Evolutionary conservation across 1,140 invertebrate genomes (phyloP), one percentile per base, ranked within the genome.

Genomic region (Hesperophylax magnus): DNA sequence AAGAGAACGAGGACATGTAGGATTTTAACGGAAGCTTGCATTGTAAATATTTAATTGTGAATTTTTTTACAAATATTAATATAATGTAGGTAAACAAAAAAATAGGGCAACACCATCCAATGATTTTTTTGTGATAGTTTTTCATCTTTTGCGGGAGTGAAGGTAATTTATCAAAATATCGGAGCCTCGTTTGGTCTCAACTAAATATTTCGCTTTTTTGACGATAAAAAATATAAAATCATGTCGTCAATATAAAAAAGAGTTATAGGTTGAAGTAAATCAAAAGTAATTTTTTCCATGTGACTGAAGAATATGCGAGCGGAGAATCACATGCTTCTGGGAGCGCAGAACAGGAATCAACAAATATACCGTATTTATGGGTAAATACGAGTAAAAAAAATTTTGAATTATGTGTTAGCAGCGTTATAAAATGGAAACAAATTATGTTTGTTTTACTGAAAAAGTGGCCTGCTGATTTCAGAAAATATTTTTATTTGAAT

Each of bases 271-370:
- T 77, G 58, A 78, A 74, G 80, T 81, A 81, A 81, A 81, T 81
- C 80, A 81, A 81, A 81, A 81, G 80, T 71, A 77, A 79, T 72
- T 82, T 82, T 82, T 82, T 82, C 81, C 81, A 82, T 72, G 78
- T 82, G 81, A 82, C 75, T 81, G 77, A 58, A 20, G 15, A 81
- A 74, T 81, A 71, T 63, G 58, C 81, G 81, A 79, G 67, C 71
- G 20, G 76, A 53, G 72, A 82, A 82, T 82, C 72, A 82, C 71
- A 18, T 60, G 81, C 81, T 82, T 63, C n/a, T 72, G 52, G 31
- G 63, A 82, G 81, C 81, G 65, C 81, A 82, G 39, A 82, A 82
- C 81, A 76, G 72, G 77, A 82, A 82, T 82, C 81, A 82, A 82
- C 78, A 82, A 56, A 82, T 75, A 82, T 82, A 82, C 54, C 76